Percentiles rank a stretch among this genome's conserved stretches.
These are phyloP conservation scores for Brachionus asplanchnoidis DNA, from an alignment of 1,140 invertebrate species.

Conservation along the genomic window DNA sequence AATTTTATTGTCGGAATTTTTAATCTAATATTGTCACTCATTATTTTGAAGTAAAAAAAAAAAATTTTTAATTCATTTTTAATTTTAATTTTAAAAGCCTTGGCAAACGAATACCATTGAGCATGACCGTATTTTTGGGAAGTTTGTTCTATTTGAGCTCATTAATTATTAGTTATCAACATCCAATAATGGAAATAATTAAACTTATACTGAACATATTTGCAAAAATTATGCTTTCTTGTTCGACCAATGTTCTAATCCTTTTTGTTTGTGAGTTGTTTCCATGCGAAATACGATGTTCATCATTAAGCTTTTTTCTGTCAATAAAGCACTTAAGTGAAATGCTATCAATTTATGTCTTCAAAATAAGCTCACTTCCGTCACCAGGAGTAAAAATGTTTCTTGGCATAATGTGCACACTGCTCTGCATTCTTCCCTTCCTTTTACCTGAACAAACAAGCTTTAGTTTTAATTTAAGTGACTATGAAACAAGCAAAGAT, in stretches of 20 bases:
- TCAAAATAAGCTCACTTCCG: constrained; percentile 6
- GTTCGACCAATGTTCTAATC: neutral
- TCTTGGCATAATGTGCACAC: neutral
- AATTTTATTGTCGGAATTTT: constrained; percentile 20
- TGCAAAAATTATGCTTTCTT: neutral
- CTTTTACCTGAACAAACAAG: constrained; percentile 19
- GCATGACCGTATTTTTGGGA: neutral
- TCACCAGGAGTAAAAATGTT: neutral
- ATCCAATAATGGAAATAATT: neutral
- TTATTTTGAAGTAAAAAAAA: neutral
- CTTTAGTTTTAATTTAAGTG: constrained; percentile 8
- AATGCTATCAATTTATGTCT: constrained; percentile 38
- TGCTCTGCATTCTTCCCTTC: neutral
- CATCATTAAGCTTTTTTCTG: constrained; percentile 35
- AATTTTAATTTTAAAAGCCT: neutral
- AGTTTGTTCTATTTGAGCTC: neutral
- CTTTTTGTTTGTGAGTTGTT: constrained; percentile 31
- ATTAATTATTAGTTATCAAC: neutral
- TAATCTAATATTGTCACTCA: neutral
- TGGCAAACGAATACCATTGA: constrained; percentile 26
- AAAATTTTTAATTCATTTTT: neutral
- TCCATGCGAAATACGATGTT: constrained; percentile 41
- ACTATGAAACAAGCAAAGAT: neutral
- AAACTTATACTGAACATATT: neutral
- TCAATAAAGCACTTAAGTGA: constrained; percentile 37